These are phyloP conservation scores for Myocastor coypus DNA, from an alignment of 2,113 vertebrate species.

Conservation along the genomic window DNA sequence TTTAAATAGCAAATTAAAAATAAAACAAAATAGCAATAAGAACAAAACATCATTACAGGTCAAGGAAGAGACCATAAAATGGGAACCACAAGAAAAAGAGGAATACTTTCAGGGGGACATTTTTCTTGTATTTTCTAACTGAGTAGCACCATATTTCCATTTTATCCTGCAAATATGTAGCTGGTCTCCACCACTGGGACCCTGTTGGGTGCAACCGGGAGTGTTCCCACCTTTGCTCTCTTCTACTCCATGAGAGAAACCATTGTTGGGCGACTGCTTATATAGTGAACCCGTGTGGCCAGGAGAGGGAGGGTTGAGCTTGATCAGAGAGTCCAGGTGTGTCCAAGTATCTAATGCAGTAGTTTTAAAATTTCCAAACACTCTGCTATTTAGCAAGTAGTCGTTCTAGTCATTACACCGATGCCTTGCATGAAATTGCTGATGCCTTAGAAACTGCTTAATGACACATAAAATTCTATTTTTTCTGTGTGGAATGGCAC, in stretches of 20 bases:
- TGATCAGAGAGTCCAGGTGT: conserved; percentile 7
- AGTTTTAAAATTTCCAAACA: conserved; percentile 56
- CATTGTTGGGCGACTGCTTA: background rate
- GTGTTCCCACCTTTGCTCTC: background rate
- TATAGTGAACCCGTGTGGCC: background rate
- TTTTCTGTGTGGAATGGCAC: conserved; percentile 79
- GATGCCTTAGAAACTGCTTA: conserved; percentile 77
- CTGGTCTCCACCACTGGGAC: background rate
- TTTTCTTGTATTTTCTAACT: conserved; percentile 37
- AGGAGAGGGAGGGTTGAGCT: background rate
- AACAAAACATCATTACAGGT: background rate
- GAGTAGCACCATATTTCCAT: background rate
- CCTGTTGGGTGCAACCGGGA: background rate
- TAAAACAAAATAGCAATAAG: background rate
- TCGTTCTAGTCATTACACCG: conserved; percentile 55
- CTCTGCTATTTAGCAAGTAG: conserved; percentile 50
- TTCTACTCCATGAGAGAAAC: background rate
- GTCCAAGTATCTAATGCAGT: conserved; percentile 27
- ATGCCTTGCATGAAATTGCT: conserved; percentile 69
- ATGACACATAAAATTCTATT: conserved; percentile 83
- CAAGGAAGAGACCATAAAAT: background rate
- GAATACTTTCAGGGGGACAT: background rate
- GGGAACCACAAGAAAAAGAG: background rate
- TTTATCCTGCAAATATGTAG: background rate
- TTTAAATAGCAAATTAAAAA: conserved; percentile 9